A percentile compares a stretch with the other conserved stretches of the same genome.
These are phyloP conservation scores for Drosophila erecta DNA, from an alignment of 1,140 invertebrate species.

Conservation along the genomic window DNA sequence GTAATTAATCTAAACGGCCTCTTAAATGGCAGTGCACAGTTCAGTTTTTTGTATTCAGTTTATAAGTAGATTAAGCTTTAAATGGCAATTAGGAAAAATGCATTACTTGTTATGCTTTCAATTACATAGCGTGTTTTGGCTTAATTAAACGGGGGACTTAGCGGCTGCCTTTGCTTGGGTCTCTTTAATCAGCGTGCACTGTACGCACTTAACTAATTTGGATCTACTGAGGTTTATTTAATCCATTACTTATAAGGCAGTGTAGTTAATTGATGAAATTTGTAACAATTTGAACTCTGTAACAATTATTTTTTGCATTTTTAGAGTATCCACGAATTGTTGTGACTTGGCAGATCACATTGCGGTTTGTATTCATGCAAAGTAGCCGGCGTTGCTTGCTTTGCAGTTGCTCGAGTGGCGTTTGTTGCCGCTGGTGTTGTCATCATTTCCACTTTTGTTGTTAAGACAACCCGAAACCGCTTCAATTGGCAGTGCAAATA, in stretches of 20 bases:
- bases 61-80: too few relatives aligned
- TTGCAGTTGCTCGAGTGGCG: conserved; percentile 22
- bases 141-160: background rate
- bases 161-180: background rate
- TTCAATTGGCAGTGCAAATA: conserved; percentile 74
- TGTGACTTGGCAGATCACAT: background rate
- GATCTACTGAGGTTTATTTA: background rate
- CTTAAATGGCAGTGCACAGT: conserved; percentile 9
- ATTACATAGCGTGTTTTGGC: background rate
- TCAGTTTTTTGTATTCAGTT: background rate
- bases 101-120: background rate
- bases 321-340: conserved; percentile 1
- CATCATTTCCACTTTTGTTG: conserved; percentile 36
- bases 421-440: conserved; percentile 38
- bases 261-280: too few relatives aligned
- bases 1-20: conserved; percentile 61
- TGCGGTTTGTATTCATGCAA: conserved; percentile 48
- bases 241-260: background rate
- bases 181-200: too few relatives aligned
- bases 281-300: too few relatives aligned
- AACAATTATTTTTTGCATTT: background rate
- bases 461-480: conserved; percentile 37
- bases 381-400: conserved; percentile 23
- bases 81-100: background rate
- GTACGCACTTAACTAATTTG: too few relatives aligned